phyloP scores from a whole-genome alignment of 1,140 invertebrate species.

The Hycleus cichorii region DNA sequence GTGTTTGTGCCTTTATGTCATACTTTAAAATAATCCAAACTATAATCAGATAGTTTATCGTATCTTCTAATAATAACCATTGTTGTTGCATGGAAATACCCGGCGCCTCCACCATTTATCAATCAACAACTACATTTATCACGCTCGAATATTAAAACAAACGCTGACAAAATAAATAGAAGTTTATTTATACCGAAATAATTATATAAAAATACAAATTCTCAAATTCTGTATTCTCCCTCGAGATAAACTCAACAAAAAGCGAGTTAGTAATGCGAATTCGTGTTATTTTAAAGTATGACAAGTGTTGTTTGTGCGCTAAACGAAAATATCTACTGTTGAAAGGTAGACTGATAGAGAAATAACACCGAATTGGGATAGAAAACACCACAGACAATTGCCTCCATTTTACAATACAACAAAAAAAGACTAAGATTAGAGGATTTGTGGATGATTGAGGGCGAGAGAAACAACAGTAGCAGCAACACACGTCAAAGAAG shows the following conservation, averaged over 20 bases:
- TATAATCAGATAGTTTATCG: too few relatives aligned
- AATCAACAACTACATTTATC: too few relatives aligned
- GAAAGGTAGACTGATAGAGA: too few relatives aligned
- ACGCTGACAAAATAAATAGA: too few relatives aligned
- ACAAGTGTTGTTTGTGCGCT: conserved; percentile 1
- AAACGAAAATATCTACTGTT: conserved; percentile 10
- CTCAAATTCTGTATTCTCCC: not conserved
- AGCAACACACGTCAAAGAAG: conserved; percentile 33
- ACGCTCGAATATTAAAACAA: too few relatives aligned
- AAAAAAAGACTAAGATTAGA: too few relatives aligned
- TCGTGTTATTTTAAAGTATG: conserved; percentile 16
- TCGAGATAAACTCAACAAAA: not conserved
- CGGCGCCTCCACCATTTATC: conserved; percentile 4
- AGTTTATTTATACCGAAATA: too few relatives aligned
- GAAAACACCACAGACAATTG: too few relatives aligned
- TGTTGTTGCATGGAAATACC: not conserved
- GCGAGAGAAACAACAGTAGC: conserved; percentile 17
- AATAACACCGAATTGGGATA: too few relatives aligned
- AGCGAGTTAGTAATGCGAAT: not conserved
- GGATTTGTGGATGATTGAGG: too few relatives aligned
- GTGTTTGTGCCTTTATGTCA: conserved; percentile 14
- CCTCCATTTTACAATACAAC: too few relatives aligned
- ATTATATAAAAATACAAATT: too few relatives aligned
- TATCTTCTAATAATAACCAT: not conserved
- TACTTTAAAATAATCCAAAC: conserved; percentile 9